Conservation (phyloP, 2,113 vertebrate genomes). For the Colius striatus region DNA sequence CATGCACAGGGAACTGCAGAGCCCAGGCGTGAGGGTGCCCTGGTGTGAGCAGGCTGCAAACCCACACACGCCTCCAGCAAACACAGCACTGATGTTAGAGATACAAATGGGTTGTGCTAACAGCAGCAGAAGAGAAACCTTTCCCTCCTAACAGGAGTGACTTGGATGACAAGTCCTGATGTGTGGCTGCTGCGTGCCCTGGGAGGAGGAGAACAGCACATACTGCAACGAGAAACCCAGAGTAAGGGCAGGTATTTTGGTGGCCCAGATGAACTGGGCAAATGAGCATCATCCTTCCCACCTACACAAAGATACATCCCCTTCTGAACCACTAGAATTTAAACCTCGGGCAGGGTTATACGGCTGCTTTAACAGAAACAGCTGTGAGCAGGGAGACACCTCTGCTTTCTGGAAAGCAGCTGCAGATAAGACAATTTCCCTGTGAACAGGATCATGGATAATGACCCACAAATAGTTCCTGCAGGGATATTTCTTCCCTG, state of each 20-base stretch:
- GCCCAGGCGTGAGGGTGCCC: neutral
- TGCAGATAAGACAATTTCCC: neutral
- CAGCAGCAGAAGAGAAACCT: neutral
- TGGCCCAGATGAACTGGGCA: neutral
- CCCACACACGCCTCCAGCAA: neutral
- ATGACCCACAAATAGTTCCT: neutral
- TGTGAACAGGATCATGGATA: neutral
- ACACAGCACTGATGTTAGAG: fast-evolving
- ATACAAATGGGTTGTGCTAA: no score
- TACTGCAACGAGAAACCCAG: neutral
- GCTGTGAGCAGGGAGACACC: neutral
- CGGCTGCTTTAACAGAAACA: neutral
- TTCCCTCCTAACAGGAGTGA: neutral
- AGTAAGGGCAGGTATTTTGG: neutral
- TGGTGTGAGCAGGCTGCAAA: neutral
- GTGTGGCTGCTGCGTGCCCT: fast-evolving
- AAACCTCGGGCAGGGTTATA: neutral
- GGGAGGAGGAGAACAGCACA: neutral
- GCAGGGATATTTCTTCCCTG: neutral
- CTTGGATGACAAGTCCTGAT: neutral
- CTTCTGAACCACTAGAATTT: neutral
- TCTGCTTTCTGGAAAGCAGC: neutral
- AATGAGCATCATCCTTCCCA: neutral
- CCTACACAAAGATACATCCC: neutral
- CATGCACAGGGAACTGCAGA: fast-evolving